Evolutionary conservation across 2,113 vertebrate species (phyloP).

Genomic region (Carassius carassius): DNA sequence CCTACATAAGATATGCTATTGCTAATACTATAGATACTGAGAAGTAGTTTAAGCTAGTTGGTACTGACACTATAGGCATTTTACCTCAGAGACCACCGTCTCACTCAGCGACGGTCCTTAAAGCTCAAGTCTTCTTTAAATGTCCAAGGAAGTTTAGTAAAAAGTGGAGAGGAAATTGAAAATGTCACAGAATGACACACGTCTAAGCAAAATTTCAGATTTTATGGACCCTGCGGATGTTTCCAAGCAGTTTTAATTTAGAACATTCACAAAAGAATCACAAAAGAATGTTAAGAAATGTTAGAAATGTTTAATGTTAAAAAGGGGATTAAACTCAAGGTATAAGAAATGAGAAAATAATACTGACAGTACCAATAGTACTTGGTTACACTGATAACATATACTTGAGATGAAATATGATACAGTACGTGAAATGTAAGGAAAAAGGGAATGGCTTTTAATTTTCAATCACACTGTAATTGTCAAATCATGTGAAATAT

Average conservation of each 20-base stretch:
- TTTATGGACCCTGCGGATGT: neutral
- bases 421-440: neutral
- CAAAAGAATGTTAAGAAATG: no score
- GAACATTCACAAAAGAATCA: neutral
- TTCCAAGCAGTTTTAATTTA: neutral
- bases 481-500: neutral
- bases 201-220: neutral
- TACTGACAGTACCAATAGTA: no score
- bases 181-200: slow-evolving; percentile 60
- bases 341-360: neutral
- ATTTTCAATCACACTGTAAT: neutral
- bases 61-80: neutral
- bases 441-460: neutral
- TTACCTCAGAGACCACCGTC: slow-evolving; percentile 21
- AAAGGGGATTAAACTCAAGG: no score
- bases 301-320: neutral
- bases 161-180: slow-evolving; percentile 63
- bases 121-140: slow-evolving; percentile 71
- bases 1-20: neutral
- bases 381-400: no score
- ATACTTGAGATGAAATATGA: neutral
- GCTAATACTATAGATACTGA: slow-evolving; percentile 6
- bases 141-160: slow-evolving; percentile 57
- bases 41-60: neutral
- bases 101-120: slow-evolving; percentile 69